These are phyloP conservation scores for Hemibagrus wyckioides DNA, from an alignment of 2,113 vertebrate genomes.

Conservation along the genomic window DNA sequence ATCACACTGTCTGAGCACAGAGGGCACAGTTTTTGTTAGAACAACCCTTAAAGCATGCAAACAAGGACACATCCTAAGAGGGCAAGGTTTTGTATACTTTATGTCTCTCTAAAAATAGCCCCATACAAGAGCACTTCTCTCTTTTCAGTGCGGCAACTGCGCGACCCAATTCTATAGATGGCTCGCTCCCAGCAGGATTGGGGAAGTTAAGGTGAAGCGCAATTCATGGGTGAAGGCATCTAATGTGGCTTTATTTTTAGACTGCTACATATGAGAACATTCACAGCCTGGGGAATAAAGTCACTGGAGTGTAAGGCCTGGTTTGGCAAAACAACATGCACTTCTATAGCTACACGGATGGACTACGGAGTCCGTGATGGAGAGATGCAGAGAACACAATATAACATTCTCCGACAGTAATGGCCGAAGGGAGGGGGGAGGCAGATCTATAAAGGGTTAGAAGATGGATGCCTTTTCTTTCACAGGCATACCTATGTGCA, in stretches of 20 bases:
- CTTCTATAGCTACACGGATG: slow-evolving; percentile 37
- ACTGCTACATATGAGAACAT: slow-evolving; percentile 41
- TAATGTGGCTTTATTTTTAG: slow-evolving; percentile 53
- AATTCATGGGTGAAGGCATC: slow-evolving; percentile 50
- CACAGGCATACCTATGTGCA: background rate
- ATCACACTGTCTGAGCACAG: background rate
- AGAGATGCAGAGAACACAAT: slow-evolving; percentile 51
- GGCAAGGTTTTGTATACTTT: slow-evolving; percentile 37
- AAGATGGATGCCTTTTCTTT: slow-evolving; percentile 38
- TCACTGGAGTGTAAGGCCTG: slow-evolving; percentile 53
- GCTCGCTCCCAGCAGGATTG: slow-evolving; percentile 4
- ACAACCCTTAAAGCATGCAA: slow-evolving; percentile 18
- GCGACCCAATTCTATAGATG: slow-evolving; percentile 37
- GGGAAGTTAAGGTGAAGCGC: slow-evolving; percentile 31
- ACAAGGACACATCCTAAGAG: slow-evolving; percentile 21
- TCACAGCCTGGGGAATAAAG: slow-evolving; percentile 48
- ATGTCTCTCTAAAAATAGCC: slow-evolving; percentile 34
- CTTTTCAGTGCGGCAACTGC: background rate
- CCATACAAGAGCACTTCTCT: background rate
- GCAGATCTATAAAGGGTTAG: background rate
- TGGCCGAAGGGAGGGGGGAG: slow-evolving; percentile 33
- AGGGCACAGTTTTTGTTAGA: slow-evolving; percentile 24
- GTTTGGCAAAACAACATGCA: slow-evolving; percentile 58
- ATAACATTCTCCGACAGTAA: slow-evolving; percentile 62
- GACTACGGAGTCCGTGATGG: slow-evolving; percentile 59